Evolutionary conservation across 2,888 invertebrate genomes (phyloP), one percentile per base, ranked within the genome.

Genomic region (Drosophila acutilabella): DNA sequence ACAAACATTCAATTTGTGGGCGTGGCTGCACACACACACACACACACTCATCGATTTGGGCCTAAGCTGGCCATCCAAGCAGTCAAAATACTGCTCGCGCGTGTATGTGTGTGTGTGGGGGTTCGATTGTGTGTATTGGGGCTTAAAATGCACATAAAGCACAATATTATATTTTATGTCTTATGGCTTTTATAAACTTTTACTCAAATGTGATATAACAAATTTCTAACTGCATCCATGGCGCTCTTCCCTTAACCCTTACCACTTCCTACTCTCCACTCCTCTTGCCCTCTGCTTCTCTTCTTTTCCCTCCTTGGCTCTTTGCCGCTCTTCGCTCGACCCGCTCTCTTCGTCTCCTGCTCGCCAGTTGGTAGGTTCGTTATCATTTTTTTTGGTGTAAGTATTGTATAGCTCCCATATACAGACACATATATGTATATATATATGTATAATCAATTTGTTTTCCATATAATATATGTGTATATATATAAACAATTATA

Each of bases 401-500:
- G 77, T 80, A 72, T 81, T 83, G 69, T 77, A 81, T 83, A 83
- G 83, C 83, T 87, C 88, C 85, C 50, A 78, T 88, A 81, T 84
- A 87, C 36, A 30, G 30, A 30, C 30, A 81, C 80, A 78, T 86
- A 80, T 84, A 78, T 83, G 75, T 87, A 81, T 87, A 83, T 85
- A 77, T 86, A 80, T 84, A 78, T 83, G 75, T 87, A 81, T 87
- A 83, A 79, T 87, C 85, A 79, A 79, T 73, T 76, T 11, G 11
- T 36, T 64, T 71, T 57, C 54, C 50, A 75, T 88, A 81, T 84
- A 87, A 81, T 85, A 81, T 87, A 80, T 84, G 68, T 87, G 66
- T 85, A 77, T 81, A 78, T 84, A 82, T 82, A 78, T 86, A 89
- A 90, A 89, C 90, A 89, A 88, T 88, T 86, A 80, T 83, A 77